These are phyloP conservation scores for Linepithema humile DNA, from an alignment of 1,140 invertebrate genomes.

Conservation along the genomic window DNA sequence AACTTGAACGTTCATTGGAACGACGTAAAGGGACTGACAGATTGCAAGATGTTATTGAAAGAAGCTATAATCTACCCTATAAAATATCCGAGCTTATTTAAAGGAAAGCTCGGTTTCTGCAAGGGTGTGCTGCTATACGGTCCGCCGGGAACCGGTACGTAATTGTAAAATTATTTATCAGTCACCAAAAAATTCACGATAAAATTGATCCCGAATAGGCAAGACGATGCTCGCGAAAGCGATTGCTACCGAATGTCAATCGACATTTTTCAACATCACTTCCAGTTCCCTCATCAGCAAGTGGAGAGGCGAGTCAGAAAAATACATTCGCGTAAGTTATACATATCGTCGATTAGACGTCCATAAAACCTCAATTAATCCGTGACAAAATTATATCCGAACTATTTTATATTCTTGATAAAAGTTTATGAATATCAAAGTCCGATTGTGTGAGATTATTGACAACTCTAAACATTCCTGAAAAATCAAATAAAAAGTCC, in stretches of 20 bases:
- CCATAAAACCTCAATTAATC: background rate
- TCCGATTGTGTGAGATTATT: no score
- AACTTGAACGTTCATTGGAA: conserved; percentile 88
- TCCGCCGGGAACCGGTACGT: conserved; percentile 89
- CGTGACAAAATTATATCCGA: background rate
- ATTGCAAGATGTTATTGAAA: conserved; percentile 93
- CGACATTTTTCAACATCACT: conserved; percentile 97
- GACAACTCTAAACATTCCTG: background rate
- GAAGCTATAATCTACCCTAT: conserved; percentile 95
- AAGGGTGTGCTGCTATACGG: conserved; percentile 92
- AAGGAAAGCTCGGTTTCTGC: conserved; percentile 92
- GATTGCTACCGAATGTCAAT: conserved; percentile 92
- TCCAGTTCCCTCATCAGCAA: conserved; percentile 95
- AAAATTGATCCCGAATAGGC: conserved; percentile 83
- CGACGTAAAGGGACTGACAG: conserved; percentile 91
- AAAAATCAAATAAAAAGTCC: background rate
- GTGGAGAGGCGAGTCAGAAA: conserved; percentile 98
- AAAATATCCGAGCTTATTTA: conserved; percentile 94
- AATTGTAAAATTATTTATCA: background rate
- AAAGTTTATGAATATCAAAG: background rate
- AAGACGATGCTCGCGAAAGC: conserved; percentile 96
- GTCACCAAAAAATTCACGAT: background rate
- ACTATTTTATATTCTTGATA: background rate
- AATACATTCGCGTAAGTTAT: conserved; percentile 90
- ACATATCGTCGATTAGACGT: background rate